phyloP scores from a whole-genome alignment of 1,140 invertebrate genomes.

The Heliconius melpomene region DNA sequence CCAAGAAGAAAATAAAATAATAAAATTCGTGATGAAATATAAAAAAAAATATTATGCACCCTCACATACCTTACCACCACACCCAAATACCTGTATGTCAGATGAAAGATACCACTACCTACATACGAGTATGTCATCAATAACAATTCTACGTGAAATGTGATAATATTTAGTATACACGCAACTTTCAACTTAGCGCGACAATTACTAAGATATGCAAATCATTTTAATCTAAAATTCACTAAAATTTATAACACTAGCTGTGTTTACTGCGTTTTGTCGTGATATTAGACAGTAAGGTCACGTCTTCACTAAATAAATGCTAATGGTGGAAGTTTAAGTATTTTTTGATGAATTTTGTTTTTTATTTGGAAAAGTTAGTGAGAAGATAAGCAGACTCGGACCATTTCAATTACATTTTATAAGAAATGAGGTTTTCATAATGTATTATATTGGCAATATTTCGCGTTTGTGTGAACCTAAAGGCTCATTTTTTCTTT shows the following conservation, averaged over 20 bases:
- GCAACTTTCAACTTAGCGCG: constrained; percentile 56
- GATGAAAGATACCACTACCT: constrained; percentile 14
- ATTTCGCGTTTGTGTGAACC: too few species aligned
- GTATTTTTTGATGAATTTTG: background rate
- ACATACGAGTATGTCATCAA: constrained; percentile 48
- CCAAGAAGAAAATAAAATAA: background rate
- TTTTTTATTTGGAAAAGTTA: background rate
- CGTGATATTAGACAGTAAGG: constrained; percentile 73
- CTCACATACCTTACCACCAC: background rate
- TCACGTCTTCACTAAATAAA: constrained; percentile 21
- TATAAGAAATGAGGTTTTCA: too few species aligned
- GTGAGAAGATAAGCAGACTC: too few species aligned
- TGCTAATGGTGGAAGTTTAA: constrained; percentile 20
- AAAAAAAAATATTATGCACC: constrained; percentile 19
- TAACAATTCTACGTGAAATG: constrained; percentile 63
- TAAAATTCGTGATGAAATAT: background rate
- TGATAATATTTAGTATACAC: constrained; percentile 58
- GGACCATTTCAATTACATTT: too few species aligned
- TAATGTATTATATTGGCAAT: too few species aligned
- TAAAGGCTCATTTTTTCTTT: too few species aligned
- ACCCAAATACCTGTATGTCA: background rate
- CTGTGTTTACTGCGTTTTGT: constrained; percentile 59
- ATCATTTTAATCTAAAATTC: constrained; percentile 65
- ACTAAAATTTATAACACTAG: constrained; percentile 60
- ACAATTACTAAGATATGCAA: constrained; percentile 71